Evolutionary conservation across 2,797 vertebrate genomes (phyloP), one percentile per base, ranked within the genome.

Genomic region (Sandelia bainsii): DNA sequence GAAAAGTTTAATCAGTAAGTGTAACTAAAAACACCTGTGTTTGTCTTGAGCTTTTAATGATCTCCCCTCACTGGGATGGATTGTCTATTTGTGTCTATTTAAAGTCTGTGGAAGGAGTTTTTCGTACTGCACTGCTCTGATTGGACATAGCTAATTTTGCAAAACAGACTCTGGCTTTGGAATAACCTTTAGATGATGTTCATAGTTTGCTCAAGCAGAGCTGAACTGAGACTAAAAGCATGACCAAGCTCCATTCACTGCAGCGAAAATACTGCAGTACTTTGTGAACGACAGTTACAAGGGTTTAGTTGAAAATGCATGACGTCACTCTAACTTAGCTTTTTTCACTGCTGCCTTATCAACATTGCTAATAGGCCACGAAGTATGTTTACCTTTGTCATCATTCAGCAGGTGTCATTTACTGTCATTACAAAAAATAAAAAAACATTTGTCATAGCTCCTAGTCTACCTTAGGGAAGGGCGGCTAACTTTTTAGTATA

Each of bases 21-120:
- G 7, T 51, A 54, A 82, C 56, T 69, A 19, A 51, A 69, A 84
- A 27, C 75, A 79, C 29, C 62, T 60, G 70, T 71, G 58, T 63
- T 61, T 63, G 62, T 64, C 42, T 48, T 52, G 48, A 71, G 54
- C 29, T 45, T 71, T 70, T 46, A 57, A 48, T 48, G 25, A 66
- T 53, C 58, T 42, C 10, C 20, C 14, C 20, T 69, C 17, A 5
- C 51, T 37, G 46, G 32, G 57, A 75, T 58, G n/a, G 53, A 69
- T 82, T 1, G 13, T 42, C 40, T 45, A 19, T 37, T 50, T 51
- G 13, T 27, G 13, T 68, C 12, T 53, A 6, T 70, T 69, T 65
- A 29, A 57, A 67, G 51, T 25, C 44, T 54, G 54, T 42, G 37
- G 14, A 48, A 8, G 34, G 4, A 22, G n/a, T 56, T 75, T 69